Conservation (phyloP, 2,888 invertebrate species). For the Melikaiella ostensackeni region DNA sequence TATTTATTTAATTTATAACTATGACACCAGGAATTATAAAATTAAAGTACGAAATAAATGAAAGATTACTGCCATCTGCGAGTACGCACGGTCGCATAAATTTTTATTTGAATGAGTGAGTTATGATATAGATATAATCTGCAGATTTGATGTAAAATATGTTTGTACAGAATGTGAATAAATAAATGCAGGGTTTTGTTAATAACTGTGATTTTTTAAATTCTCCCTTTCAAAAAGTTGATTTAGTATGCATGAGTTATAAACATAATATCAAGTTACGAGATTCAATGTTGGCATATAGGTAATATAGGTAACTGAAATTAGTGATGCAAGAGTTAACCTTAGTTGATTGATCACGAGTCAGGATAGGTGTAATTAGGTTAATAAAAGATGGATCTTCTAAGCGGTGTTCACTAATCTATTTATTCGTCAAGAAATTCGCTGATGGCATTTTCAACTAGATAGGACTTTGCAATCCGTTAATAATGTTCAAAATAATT, state of each 20-base stretch:
- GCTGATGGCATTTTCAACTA: neutral
- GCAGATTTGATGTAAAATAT: conserved; percentile 74
- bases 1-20: conserved; percentile 4
- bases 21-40: neutral
- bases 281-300: neutral
- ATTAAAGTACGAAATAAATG: conserved; percentile 36
- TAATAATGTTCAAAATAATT: neutral
- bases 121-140: conserved; percentile 57
- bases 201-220: conserved; percentile 38
- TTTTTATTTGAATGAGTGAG: conserved; percentile 51
- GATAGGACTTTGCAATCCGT: neutral
- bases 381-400: neutral
- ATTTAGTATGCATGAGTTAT: neutral
- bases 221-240: neutral
- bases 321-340: neutral
- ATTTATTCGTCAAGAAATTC: neutral
- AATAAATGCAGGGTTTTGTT: conserved; percentile 74
- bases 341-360: neutral
- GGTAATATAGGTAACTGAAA: neutral
- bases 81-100: conserved; percentile 16
- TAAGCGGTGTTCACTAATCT: neutral
- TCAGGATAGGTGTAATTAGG: neutral
- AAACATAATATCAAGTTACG: neutral
- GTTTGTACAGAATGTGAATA: conserved; percentile 77
- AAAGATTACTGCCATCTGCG: conserved; percentile 22